Evolutionary conservation across 2,797 vertebrate genomes (phyloP).

Genomic region (Aselliscus stoliczkanus): DNA sequence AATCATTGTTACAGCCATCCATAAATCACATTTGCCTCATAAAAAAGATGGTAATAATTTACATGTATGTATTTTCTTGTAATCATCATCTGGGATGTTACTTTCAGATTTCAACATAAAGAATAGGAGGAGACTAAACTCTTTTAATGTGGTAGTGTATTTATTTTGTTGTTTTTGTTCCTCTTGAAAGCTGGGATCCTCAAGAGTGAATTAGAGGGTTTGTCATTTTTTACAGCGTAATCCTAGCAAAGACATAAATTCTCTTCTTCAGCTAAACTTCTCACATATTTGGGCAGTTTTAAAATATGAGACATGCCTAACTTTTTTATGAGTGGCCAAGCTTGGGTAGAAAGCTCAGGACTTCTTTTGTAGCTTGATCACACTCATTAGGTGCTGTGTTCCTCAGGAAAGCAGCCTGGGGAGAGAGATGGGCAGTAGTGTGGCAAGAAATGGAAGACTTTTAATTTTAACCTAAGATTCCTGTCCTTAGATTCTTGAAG

Average conservation of each 20-base stretch:
- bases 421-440: background rate
- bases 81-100: slow-evolving; percentile 1
- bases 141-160: background rate
- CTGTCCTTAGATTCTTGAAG: background rate
- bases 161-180: background rate
- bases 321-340: background rate
- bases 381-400: background rate
- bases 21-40: slow-evolving; percentile 63
- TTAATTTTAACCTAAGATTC: background rate
- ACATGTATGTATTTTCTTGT: slow-evolving; percentile 34
- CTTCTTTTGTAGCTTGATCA: background rate
- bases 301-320: background rate
- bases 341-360: background rate
- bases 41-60: slow-evolving; percentile 49
- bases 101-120: slow-evolving; percentile 34
- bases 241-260: background rate
- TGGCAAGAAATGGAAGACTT: background rate
- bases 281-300: background rate
- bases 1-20: slow-evolving; percentile 36
- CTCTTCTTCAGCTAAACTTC: background rate
- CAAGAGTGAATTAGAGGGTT: background rate
- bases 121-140: background rate
- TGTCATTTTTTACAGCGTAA: background rate
- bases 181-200: background rate
- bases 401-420: background rate